phyloP scores from a whole-genome alignment of 2,888 invertebrate genomes.

The Apeira syringaria region DNA sequence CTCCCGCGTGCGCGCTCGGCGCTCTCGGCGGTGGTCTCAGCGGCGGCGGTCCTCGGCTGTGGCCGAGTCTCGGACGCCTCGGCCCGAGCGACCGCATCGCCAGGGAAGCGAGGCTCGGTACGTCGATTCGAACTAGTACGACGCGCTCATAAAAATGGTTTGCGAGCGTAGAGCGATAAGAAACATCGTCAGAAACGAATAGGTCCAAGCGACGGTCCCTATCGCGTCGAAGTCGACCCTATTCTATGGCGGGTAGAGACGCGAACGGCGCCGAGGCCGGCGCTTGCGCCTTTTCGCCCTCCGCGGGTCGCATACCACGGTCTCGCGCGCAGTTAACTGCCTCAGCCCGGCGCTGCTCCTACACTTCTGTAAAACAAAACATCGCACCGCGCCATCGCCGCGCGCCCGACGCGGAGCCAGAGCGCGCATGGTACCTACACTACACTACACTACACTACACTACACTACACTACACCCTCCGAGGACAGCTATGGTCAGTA shows the following conservation, averaged over 20 bases:
- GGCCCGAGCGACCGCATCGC: conserved; percentile 4
- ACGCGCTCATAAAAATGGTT: conserved; percentile 44
- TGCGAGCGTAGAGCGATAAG: conserved; percentile 45
- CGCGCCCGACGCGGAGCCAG: neutral
- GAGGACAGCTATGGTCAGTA: too few species aligned
- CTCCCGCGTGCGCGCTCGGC: conserved; percentile 37
- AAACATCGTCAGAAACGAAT: conserved; percentile 9
- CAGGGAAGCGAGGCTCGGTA: conserved; percentile 12
- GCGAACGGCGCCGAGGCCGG: neutral
- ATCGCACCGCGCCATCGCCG: neutral
- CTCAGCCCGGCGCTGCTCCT: conserved; percentile 7
- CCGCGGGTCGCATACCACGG: neutral
- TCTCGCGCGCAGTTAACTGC: conserved; percentile 11
- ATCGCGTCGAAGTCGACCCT: neutral
- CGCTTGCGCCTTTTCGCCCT: neutral
- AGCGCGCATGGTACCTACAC: too few species aligned
- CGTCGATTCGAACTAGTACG: conserved; percentile 41
- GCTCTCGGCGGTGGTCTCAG: conserved; percentile 1
- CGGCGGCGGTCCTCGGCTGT: conserved; percentile 16
- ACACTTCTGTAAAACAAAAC: conserved; percentile 9
- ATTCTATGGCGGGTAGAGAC: neutral
- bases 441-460: too few species aligned
- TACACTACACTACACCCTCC: too few species aligned
- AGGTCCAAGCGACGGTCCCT: conserved; percentile 1
- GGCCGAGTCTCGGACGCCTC: conserved; percentile 1